A percentile compares a stretch with the other conserved stretches of the same genome.
phyloP scores from a whole-genome alignment of 1,140 invertebrate species.

The Odontomachus brunneus region DNA sequence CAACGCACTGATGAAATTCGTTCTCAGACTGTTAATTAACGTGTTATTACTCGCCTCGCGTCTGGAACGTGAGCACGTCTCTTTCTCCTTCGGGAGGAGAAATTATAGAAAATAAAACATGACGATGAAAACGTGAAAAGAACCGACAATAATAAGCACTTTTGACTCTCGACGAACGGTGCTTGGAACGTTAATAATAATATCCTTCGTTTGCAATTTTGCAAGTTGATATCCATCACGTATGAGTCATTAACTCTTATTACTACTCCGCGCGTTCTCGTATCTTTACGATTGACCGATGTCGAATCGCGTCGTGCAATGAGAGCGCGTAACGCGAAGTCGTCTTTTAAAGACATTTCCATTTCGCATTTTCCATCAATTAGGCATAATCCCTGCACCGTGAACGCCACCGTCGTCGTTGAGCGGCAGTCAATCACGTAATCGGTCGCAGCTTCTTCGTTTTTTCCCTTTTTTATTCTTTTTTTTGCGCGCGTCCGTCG shows the following conservation, averaged over 20 bases:
- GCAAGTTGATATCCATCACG: too few species aligned
- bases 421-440: conserved; percentile 43
- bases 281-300: neutral
- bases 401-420: neutral
- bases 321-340: neutral
- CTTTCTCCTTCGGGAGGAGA: too few species aligned
- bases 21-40: conserved; percentile 2
- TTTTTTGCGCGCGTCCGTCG: neutral
- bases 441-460: conserved; percentile 42
- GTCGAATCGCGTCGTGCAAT: neutral
- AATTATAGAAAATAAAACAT: too few species aligned
- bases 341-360: neutral
- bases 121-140: too few species aligned
- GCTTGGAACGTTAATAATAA: too few species aligned
- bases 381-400: conserved; percentile 25
- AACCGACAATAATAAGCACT: too few species aligned
- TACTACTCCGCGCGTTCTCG: neutral
- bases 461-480: neutral
- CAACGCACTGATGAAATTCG: neutral
- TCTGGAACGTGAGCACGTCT: neutral
- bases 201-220: too few species aligned
- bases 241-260: neutral
- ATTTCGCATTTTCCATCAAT: conserved; percentile 25
- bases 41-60: neutral
- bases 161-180: too few species aligned